Evolutionary conservation across 2,888 invertebrate species (phyloP), one percentile per base, ranked within the genome.

Genomic region (Nipponacmea schrenckii): DNA sequence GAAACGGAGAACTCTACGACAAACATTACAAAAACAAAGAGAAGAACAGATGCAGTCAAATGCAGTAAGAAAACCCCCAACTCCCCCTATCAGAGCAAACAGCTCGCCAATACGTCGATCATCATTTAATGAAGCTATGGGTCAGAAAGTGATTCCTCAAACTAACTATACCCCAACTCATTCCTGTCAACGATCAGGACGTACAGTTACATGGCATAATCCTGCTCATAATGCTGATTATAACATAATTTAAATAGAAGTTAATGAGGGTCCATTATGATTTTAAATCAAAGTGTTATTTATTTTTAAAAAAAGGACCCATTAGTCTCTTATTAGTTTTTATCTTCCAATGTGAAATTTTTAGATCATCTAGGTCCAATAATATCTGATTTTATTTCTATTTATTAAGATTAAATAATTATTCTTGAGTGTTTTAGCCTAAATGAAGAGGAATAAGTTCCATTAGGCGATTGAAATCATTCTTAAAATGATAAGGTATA

Each of bases 1-100:
- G 96, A 96, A 96, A 91, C 93, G 96, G 69, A 96, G 96, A 90
- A 93, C 94, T 0, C 90, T 96, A 79, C 92, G 96, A 69, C 94
- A 95, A 66, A 93, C 95, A 0, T 91, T 95, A 80, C 81, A 82
- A 73, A 83, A 80, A 67, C 85, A 84, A 67, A 74, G 83, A n/a
- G 84, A 84, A 66, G 82, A 81, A 20, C 76, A 80, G 72, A 70
- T 77, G 50, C 67, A 68, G 27, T 66, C 67, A 62, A 63, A 69
- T 62, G 68, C 70, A 31, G 39, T 62, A 45, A 67, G 66, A 50
- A 69, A 71, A 64, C 68, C 71, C n/a, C 66, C 70, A 45, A 31
- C 67, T 50, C 63, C 69, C 10, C 24, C 62, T 27, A n/a, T 45
- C 44, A 45, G 46, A 15, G 62, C 69, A 4, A 69, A 62, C 44